Evolutionary conservation across 2,113 vertebrate species (phyloP).

Genomic region (Anarrhichthys ocellatus): DNA sequence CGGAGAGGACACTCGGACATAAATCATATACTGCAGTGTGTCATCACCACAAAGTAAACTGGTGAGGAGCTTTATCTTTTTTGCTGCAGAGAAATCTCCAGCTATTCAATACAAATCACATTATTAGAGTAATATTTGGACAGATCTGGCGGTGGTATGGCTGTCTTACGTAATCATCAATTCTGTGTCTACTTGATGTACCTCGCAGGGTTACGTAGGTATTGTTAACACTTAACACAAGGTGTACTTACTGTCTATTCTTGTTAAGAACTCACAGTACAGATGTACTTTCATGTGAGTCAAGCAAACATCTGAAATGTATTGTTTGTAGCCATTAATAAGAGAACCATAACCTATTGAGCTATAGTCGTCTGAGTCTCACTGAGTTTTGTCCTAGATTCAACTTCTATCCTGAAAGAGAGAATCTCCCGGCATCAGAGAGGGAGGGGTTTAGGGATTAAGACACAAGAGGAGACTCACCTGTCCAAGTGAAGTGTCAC

Average conservation of each 20-base stretch:
- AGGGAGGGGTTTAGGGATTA: conserved; percentile 35
- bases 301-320: background rate
- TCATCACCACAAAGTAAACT: background rate
- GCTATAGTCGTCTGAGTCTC: conserved; percentile 6
- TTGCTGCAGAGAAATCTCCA: background rate
- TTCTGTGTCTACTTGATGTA: background rate
- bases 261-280: background rate
- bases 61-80: background rate
- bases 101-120: background rate
- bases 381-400: background rate
- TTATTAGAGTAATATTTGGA: background rate
- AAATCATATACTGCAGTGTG: background rate
- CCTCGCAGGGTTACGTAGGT: background rate
- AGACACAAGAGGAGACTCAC: conserved; percentile 76
- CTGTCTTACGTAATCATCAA: too few species aligned
- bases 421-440: conserved; percentile 51
- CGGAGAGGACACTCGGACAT: background rate
- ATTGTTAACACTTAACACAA: background rate
- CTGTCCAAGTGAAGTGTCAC: conserved; percentile 59
- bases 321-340: background rate
- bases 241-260: background rate
- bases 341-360: background rate
- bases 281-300: background rate
- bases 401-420: conserved; percentile 59
- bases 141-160: background rate